These are phyloP conservation scores for Ypsolopha scabrella DNA, from an alignment of 2,888 invertebrate species.

Conservation along the genomic window DNA sequence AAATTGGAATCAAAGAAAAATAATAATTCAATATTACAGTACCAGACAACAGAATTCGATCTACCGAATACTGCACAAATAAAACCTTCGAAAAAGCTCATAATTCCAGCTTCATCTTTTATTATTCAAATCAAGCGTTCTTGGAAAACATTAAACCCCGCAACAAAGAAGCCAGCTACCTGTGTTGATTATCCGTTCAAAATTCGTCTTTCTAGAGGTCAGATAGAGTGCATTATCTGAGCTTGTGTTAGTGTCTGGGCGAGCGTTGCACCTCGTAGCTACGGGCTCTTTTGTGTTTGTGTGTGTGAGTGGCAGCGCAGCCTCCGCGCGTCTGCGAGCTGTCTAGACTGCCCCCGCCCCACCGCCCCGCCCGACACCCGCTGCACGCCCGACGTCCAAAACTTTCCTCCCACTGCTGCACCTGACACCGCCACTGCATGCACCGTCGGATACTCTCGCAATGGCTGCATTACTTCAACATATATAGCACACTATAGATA, in stretches of 20 bases:
- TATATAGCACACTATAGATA: neutral
- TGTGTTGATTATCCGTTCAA: constrained; percentile 2
- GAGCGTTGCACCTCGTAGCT: constrained; percentile 33
- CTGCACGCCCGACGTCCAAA: constrained; percentile 13
- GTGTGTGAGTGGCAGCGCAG: constrained; percentile 54
- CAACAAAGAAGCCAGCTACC: constrained; percentile 3
- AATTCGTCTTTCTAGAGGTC: constrained; percentile 9
- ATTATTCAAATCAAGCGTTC: constrained; percentile 1
- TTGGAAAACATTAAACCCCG: neutral
- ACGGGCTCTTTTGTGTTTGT: constrained; percentile 14
- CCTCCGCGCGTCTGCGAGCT: constrained; percentile 67
- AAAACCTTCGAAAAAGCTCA: too few species aligned
- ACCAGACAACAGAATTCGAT: too few species aligned
- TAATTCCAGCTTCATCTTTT: too few species aligned
- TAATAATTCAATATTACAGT: too few species aligned
- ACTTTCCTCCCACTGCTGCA: neutral
- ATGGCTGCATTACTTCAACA: neutral
- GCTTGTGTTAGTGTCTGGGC: constrained; percentile 14
- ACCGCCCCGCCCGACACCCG: constrained; percentile 16
- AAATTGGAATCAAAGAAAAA: too few species aligned
- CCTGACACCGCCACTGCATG: neutral
- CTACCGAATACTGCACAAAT: too few species aligned
- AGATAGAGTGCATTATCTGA: constrained; percentile 5
- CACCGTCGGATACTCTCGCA: neutral
- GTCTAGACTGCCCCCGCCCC: constrained; percentile 55